Conservation (phyloP, 2,888 invertebrate genomes). For the Drosophila merina region DNA sequence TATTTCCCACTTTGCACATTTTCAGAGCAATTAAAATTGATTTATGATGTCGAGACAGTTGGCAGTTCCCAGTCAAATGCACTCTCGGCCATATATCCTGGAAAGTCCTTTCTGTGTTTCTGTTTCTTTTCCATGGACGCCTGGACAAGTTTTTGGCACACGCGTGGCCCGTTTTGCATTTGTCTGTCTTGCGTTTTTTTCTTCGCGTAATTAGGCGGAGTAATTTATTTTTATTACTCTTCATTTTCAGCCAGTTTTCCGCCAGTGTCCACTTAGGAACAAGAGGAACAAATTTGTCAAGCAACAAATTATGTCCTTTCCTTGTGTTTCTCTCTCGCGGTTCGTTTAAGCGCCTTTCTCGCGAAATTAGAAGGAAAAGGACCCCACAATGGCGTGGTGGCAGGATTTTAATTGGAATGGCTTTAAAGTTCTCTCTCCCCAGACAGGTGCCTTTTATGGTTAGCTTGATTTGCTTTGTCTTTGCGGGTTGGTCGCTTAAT, state of each 20-base stretch:
- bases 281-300: constrained; percentile 51
- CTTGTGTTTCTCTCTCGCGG: constrained; percentile 1
- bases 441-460: constrained; percentile 30
- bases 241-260: constrained; percentile 42
- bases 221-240: constrained; percentile 70
- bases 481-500: constrained; percentile 32
- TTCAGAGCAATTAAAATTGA: constrained; percentile 76
- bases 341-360: constrained; percentile 4
- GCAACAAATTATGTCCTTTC: constrained; percentile 40
- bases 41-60: constrained; percentile 74
- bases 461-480: constrained; percentile 33
- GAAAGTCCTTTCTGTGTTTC: constrained; percentile 1
- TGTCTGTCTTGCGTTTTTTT: constrained; percentile 22
- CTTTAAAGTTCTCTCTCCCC: constrained; percentile 38
- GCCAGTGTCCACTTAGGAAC: constrained; percentile 27
- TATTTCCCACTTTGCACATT: constrained; percentile 68
- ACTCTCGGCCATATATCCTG: constrained; percentile 58
- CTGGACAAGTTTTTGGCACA: constrained; percentile 32
- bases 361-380: constrained; percentile 16
- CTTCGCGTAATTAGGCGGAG: constrained; percentile 61
- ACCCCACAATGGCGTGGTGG: not conserved
- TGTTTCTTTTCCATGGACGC: not conserved
- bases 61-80: constrained; percentile 72
- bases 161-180: constrained; percentile 43
- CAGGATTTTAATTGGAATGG: constrained; percentile 65